Base-by-base conservation (phyloP, 1,140 invertebrate species). In the Heliconius hewitsoni region DNA sequence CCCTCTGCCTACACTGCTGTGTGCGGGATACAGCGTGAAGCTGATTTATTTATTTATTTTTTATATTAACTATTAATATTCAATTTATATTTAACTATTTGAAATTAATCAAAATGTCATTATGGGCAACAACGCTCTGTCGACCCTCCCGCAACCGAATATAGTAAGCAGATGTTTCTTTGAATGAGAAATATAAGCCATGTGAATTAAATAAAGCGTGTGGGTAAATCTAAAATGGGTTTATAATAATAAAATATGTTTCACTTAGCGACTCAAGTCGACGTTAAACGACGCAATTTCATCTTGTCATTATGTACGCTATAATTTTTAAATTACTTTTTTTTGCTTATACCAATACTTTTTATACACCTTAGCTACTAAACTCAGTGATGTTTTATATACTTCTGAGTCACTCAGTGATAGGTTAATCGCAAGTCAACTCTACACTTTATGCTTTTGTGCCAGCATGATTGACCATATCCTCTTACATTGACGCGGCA, bases 401-500 rank as follows among this genome's bases (percentile, higher is more conserved):
- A 57, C n/a, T 57, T 57, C 19, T 74, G 73, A 75, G 16, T 75
- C 74, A 74, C 23, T 75, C 60, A 75, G 73, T 74, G 30, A 50
- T 74, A 60, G 30, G 39, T 75, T 37, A 75, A 37, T 75, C 52
- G 30, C 23, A 30, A 42, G 27, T 79, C 42, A 37, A 74, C 60
- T 75, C 72, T 79, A 50, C 60, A 52, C 78, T 46, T 50, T 73
- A 55, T 73, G 71, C 74, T 42, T 52, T 73, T 74, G 78, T 74
- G 46, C 57, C 23, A 46, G 34, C 52, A 70, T 71, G 66, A 80
- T 80, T 80, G 78, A 75, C 73, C 70, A 80, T 80, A 80, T 80
- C 78, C 78, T 80, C 74, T 80, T 80, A 76, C 78, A 76, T 76
- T 60, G 78, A 76, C 52, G 78, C 39, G 70, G 78, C 74, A 60